phyloP scores from a whole-genome alignment of 2,888 invertebrate species.

The Cerastis leucographa region DNA sequence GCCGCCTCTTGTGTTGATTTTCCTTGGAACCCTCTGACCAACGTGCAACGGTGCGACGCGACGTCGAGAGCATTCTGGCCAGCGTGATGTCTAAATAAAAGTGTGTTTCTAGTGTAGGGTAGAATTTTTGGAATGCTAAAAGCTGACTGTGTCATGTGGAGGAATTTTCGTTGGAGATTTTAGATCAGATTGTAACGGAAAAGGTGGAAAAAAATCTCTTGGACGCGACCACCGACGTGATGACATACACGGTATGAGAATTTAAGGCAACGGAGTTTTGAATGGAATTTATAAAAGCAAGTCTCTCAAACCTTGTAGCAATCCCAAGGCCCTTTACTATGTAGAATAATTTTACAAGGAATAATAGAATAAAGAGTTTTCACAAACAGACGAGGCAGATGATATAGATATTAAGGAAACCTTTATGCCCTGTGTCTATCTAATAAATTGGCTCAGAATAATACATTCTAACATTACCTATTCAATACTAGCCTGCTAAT shows the following conservation, averaged over 20 bases:
- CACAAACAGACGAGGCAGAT: not conserved
- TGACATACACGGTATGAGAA: not conserved
- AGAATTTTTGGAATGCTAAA: constrained; percentile 24
- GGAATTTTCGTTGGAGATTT: constrained; percentile 4
- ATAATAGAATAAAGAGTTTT: not conserved
- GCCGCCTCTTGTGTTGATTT: constrained; percentile 63
- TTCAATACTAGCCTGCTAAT: constrained; percentile 31
- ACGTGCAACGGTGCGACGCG: constrained; percentile 34
- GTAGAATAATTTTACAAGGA: not conserved
- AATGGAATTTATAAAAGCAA: too few relatives aligned
- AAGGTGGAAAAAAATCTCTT: not conserved
- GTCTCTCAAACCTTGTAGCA: not conserved
- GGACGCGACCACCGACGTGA: not conserved
- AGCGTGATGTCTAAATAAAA: constrained; percentile 45
- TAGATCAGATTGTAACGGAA: not conserved
- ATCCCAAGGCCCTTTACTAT: too few relatives aligned
- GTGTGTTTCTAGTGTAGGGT: constrained; percentile 24
- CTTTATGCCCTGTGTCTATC: not conserved
- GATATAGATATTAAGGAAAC: not conserved
- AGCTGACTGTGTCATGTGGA: constrained; percentile 14
- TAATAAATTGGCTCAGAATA: not conserved
- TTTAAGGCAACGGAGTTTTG: not conserved
- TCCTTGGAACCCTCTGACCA: constrained; percentile 51
- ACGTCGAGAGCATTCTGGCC: constrained; percentile 48
- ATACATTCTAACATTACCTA: constrained; percentile 2